These are phyloP conservation scores for Cartodere bifasciata DNA, from an alignment of 2,888 invertebrate species.

Conservation along the genomic window DNA sequence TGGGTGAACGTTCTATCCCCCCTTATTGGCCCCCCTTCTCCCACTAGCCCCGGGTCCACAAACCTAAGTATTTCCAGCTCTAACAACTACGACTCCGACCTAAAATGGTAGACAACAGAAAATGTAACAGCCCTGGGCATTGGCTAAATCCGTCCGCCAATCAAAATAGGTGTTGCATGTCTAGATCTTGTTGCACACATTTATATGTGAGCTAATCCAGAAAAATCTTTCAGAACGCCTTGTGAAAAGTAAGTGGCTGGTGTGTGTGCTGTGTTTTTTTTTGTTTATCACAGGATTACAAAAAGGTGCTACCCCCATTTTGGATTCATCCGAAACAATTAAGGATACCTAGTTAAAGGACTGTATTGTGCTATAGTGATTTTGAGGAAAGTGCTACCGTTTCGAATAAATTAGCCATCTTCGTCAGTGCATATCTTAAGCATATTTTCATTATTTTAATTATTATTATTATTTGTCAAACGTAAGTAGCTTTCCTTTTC, in stretches of 20 bases:
- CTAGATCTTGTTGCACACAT: conserved; percentile 69
- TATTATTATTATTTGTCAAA: too few relatives aligned
- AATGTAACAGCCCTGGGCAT: conserved; percentile 37
- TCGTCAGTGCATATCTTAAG: too few relatives aligned
- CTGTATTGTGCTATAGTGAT: conserved; percentile 17
- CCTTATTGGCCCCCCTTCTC: conserved; percentile 4
- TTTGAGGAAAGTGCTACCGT: too few relatives aligned
- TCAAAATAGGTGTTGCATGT: conserved; percentile 35
- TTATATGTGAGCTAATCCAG: conserved; percentile 72
- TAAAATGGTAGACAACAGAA: conserved; percentile 49
- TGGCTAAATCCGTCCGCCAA: conserved; percentile 37
- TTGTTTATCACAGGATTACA: too few relatives aligned
- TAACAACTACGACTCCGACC: conserved; percentile 43
- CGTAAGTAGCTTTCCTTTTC: too few relatives aligned
- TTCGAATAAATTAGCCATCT: too few relatives aligned
- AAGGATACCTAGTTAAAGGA: conserved; percentile 8
- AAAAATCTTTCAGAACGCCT: conserved; percentile 90
- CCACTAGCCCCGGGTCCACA: conserved; percentile 6
- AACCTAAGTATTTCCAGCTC: conserved; percentile 9
- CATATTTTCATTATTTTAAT: too few relatives aligned
- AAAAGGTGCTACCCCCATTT: conserved; percentile 12
- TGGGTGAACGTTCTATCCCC: conserved; percentile 9
- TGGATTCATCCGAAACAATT: conserved; percentile 13
- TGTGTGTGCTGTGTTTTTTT: conserved; percentile 15
- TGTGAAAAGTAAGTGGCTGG: conserved; percentile 79